Conservation (phyloP, 2,113 vertebrate genomes). For the Corythornis cristatus region DNA sequence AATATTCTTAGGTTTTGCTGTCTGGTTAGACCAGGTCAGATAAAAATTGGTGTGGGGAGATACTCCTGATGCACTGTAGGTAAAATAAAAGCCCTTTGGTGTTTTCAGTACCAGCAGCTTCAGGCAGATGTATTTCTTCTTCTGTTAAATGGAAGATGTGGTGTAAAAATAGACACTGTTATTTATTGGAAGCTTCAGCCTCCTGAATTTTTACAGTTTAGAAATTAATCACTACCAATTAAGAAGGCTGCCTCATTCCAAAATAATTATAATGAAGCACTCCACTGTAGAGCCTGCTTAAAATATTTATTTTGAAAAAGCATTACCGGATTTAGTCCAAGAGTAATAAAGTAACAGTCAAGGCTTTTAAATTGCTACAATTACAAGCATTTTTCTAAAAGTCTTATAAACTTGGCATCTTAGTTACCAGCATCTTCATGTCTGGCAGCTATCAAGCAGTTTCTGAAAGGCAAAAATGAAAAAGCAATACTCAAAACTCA, state of each 20-base stretch:
- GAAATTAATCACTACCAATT: slow-evolving; percentile 61
- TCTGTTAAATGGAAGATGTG: slow-evolving; percentile 5
- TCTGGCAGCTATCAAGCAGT: not conserved
- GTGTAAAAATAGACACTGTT: slow-evolving; percentile 60
- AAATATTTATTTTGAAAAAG: slow-evolving; percentile 33
- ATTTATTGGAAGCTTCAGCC: slow-evolving; percentile 20
- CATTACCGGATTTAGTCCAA: not conserved
- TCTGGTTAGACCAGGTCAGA: not conserved
- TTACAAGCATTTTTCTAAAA: not conserved
- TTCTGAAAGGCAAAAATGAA: not conserved
- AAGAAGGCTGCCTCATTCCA: slow-evolving; percentile 6
- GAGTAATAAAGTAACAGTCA: not conserved
- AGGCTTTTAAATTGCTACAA: not conserved
- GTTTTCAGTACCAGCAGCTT: slow-evolving; percentile 4
- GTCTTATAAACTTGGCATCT: not conserved
- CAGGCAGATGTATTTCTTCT: not conserved
- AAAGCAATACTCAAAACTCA: not conserved
- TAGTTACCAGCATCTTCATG: not conserved
- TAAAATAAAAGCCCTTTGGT: no score
- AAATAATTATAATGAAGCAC: slow-evolving; percentile 27
- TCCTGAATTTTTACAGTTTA: slow-evolving; percentile 45
- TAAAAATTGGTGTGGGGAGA: not conserved
- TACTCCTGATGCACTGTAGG: not conserved
- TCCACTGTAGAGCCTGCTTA: not conserved
- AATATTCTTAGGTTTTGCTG: not conserved